phyloP scores from a whole-genome alignment of 2,797 vertebrate genomes.

The Malacoctenus gilli region DNA sequence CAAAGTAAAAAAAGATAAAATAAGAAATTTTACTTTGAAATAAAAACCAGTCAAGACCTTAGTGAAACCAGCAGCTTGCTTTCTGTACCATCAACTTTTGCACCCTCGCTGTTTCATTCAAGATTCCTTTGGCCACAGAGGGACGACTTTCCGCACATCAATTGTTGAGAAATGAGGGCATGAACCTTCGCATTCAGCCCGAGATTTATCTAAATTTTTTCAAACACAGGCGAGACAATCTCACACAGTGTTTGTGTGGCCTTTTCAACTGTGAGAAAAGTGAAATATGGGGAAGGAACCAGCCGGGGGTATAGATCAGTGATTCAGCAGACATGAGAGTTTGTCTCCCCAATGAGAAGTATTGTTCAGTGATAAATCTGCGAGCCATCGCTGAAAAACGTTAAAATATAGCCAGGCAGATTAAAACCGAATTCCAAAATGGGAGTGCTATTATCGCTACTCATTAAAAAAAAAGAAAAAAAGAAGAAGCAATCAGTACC shows the following conservation, averaged over 20 bases:
- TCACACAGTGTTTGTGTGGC: constrained; percentile 19
- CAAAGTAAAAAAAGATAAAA: background rate
- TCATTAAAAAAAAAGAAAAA: too few species aligned
- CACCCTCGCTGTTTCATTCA: background rate
- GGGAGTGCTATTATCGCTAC: too few species aligned
- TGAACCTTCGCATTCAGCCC: background rate
- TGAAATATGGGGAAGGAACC: constrained; percentile 16
- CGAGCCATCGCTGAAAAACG: background rate
- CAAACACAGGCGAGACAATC: constrained; percentile 9
- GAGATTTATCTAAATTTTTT: background rate
- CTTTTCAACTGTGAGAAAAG: constrained; percentile 20
- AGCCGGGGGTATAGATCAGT: constrained; percentile 2
- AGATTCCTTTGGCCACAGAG: background rate
- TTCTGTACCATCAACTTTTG: background rate
- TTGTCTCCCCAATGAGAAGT: constrained; percentile 14
- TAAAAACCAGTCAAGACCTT: background rate
- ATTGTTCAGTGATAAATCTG: constrained; percentile 2
- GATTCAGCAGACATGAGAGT: constrained; percentile 5
- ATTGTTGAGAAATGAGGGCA: background rate
- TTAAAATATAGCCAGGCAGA: too few species aligned
- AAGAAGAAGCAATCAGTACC: too few species aligned
- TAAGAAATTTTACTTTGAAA: background rate
- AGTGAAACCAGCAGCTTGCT: too few species aligned
- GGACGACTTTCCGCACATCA: background rate
- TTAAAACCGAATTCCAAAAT: too few species aligned